A percentile compares a stretch with the other conserved stretches of the same genome.
Evolutionary conservation across 2,888 invertebrate genomes (phyloP).

Genomic region (Unio delphinus): DNA sequence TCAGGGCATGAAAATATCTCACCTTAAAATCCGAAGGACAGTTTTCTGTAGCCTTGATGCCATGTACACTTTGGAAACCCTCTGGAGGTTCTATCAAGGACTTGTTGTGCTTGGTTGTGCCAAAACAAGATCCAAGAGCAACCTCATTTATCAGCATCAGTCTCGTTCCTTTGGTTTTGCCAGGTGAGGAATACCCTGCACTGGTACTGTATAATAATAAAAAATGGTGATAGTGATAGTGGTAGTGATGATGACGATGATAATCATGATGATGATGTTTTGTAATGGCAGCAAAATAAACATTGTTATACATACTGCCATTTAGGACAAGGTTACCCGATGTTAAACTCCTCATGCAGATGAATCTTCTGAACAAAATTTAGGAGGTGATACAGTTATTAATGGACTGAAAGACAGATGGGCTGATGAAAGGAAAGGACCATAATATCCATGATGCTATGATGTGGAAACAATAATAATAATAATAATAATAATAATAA

Average conservation of each 20-base stretch:
- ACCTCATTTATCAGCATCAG: conserved; percentile 65
- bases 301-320: too few relatives aligned
- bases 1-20: background rate
- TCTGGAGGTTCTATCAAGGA: conserved; percentile 60
- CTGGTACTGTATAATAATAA: conserved; percentile 51
- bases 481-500: background rate
- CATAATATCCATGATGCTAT: too few relatives aligned
- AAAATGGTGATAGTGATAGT: background rate
- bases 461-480: too few relatives aligned
- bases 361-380: too few relatives aligned
- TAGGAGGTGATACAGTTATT: too few relatives aligned
- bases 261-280: background rate
- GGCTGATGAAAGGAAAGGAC: too few relatives aligned
- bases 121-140: conserved; percentile 58
- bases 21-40: conserved; percentile 59
- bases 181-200: conserved; percentile 57
- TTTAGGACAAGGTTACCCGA: too few relatives aligned
- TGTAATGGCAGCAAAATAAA: too few relatives aligned
- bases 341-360: too few relatives aligned
- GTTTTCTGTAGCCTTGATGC: conserved; percentile 46
- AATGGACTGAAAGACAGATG: too few relatives aligned
- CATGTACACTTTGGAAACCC: conserved; percentile 67
- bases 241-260: background rate
- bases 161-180: conserved; percentile 56
- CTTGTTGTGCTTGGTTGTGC: conserved; percentile 41